Percentiles rank a stretch among this genome's conserved stretches.
phyloP scores from a whole-genome alignment of 2,888 invertebrate species.

The Sesia apiformis region DNA sequence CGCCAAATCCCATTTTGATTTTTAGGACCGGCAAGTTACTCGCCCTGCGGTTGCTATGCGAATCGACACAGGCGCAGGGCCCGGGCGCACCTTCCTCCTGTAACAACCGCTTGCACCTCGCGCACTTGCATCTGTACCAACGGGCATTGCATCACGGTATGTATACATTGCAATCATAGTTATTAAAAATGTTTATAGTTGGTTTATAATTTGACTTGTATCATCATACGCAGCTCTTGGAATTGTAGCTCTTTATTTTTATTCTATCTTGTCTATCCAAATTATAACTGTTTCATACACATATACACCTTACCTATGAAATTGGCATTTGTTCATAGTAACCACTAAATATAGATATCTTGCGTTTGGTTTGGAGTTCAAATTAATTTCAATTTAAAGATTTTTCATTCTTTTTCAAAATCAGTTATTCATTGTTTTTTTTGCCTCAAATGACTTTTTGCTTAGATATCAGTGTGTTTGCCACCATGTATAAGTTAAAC shows the following conservation, averaged over 20 bases:
- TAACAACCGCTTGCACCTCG: conserved; percentile 74
- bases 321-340: too few relatives aligned
- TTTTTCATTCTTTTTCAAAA: too few relatives aligned
- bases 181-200: background rate
- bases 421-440: too few relatives aligned
- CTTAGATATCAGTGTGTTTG: too few relatives aligned
- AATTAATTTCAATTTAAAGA: too few relatives aligned
- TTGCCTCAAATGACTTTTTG: too few relatives aligned
- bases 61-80: conserved; percentile 87
- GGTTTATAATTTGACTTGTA: background rate
- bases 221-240: background rate
- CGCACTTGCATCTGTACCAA: conserved; percentile 90
- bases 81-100: conserved; percentile 66
- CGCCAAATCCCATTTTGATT: background rate
- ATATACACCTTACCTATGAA: too few relatives aligned
- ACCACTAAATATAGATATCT: too few relatives aligned
- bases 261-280: too few relatives aligned
- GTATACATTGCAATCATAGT: background rate
- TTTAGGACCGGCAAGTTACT: conserved; percentile 83
- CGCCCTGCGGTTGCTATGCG: conserved; percentile 91
- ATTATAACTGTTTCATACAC: too few relatives aligned
- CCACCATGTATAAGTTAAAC: too few relatives aligned
- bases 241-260: background rate
- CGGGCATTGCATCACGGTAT: conserved; percentile 86
- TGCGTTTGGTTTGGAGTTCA: too few relatives aligned